A percentile compares a stretch with the other conserved stretches of the same genome.
Conservation (phyloP, 1,140 invertebrate genomes). For the Drosophila ananassae region DNA sequence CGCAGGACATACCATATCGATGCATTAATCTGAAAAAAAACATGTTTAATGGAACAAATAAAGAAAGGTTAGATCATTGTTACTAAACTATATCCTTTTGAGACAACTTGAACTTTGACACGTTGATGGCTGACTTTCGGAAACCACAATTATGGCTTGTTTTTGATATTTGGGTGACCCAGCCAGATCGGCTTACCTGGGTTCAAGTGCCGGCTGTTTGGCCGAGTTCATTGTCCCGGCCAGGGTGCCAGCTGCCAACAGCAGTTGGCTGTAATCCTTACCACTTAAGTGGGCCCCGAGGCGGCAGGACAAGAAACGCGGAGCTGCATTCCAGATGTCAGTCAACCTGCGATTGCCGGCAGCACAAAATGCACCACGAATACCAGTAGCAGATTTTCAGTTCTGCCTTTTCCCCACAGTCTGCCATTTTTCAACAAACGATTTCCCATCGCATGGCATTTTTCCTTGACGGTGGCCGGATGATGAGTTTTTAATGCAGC, state of each 20-base stretch:
- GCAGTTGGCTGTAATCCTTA: conserved; percentile 43
- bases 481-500: conserved; percentile 73
- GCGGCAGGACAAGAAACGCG: conserved; percentile 31
- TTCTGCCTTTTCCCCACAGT: not conserved
- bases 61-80: too few relatives aligned
- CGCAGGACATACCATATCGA: not conserved
- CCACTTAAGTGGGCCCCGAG: conserved; percentile 42
- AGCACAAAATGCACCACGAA: conserved; percentile 5
- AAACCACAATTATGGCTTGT: not conserved
- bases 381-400: conserved; percentile 23
- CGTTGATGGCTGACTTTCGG: not conserved
- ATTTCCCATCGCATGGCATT: conserved; percentile 28
- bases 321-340: conserved; percentile 52
- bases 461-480: conserved; percentile 30
- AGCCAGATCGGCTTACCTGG: conserved; percentile 30
- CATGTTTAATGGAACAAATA: too few relatives aligned
- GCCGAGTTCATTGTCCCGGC: conserved; percentile 46
- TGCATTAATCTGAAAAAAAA: too few relatives aligned
- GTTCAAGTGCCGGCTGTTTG: conserved; percentile 16
- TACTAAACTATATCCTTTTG: not conserved
- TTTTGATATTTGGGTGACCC: conserved; percentile 1
- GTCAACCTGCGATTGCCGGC: conserved; percentile 48
- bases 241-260: conserved; percentile 31
- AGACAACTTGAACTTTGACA: not conserved
- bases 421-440: not conserved